These are phyloP conservation scores for Rhagophthalmus giganteus DNA, from an alignment of 2,888 invertebrate genomes.

Conservation along the genomic window DNA sequence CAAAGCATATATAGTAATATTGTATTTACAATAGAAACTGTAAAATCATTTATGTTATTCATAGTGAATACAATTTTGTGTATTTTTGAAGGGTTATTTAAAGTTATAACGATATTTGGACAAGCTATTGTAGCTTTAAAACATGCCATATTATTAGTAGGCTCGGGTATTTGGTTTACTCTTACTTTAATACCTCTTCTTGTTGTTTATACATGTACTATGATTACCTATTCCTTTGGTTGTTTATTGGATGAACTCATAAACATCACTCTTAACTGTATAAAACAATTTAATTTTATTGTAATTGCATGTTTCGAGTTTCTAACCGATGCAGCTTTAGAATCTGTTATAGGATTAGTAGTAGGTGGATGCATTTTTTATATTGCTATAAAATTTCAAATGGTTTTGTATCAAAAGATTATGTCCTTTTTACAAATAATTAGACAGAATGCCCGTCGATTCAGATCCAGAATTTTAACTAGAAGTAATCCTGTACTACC, in stretches of 20 bases:
- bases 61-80: not conserved
- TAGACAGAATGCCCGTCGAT: slow-evolving; percentile 1
- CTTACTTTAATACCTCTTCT: slow-evolving; percentile 42
- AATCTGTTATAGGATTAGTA: slow-evolving; percentile 43
- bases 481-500: not conserved
- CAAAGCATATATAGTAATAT: no score
- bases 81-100: not conserved
- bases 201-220: slow-evolving; percentile 33
- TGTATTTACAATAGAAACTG: no score
- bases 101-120: not conserved
- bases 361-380: slow-evolving; percentile 41
- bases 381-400: slow-evolving; percentile 42
- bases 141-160: slow-evolving; percentile 29
- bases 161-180: slow-evolving; percentile 46
- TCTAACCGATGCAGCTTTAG: slow-evolving; percentile 46
- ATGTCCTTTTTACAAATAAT: not conserved
- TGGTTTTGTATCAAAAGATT: slow-evolving; percentile 32
- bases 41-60: not conserved
- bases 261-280: slow-evolving; percentile 5
- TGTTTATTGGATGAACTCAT: slow-evolving; percentile 24
- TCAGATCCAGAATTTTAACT: slow-evolving; percentile 1
- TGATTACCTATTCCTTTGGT: slow-evolving; percentile 30
- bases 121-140: not conserved
- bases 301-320: slow-evolving; percentile 34
- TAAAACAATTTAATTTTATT: slow-evolving; percentile 14